Conservation (phyloP, 2,888 invertebrate genomes). For the Hetaerina titia region DNA sequence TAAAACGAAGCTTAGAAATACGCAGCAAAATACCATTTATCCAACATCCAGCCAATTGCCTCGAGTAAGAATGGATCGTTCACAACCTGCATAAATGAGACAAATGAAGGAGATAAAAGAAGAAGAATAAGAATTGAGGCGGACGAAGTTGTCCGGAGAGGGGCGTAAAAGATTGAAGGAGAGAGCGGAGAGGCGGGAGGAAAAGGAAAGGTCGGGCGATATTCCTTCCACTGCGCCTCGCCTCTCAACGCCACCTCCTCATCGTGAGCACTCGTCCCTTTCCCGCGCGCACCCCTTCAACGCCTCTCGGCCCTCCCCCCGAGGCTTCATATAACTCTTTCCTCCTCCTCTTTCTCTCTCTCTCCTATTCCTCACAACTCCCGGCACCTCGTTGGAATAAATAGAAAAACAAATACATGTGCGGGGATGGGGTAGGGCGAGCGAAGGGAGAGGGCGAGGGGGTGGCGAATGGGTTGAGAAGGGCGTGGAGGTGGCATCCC, state of each 20-base stretch:
- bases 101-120: not conserved
- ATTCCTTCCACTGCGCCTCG: constrained; percentile 30
- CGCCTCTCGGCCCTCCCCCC: not conserved
- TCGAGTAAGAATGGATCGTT: no score
- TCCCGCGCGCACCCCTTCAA: not conserved
- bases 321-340: not conserved
- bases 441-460: not conserved
- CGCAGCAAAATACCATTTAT: no score
- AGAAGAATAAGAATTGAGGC: not conserved
- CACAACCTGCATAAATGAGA: not conserved
- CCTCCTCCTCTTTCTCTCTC: constrained; percentile 16
- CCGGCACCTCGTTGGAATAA: constrained; percentile 64
- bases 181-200: not conserved
- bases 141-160: not conserved
- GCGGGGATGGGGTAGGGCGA: not conserved
- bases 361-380: constrained; percentile 29
- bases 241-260: constrained; percentile 55
- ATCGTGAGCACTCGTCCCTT: constrained; percentile 21
- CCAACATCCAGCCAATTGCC: no score
- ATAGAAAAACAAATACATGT: constrained; percentile 65
- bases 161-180: not conserved
- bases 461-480: not conserved
- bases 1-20: no score
- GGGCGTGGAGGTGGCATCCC: not conserved
- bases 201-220: not conserved